Evolutionary conservation across 2,888 invertebrate species (phyloP), one percentile per base, ranked within the genome.

Genomic region (Endotricha flammealis): DNA sequence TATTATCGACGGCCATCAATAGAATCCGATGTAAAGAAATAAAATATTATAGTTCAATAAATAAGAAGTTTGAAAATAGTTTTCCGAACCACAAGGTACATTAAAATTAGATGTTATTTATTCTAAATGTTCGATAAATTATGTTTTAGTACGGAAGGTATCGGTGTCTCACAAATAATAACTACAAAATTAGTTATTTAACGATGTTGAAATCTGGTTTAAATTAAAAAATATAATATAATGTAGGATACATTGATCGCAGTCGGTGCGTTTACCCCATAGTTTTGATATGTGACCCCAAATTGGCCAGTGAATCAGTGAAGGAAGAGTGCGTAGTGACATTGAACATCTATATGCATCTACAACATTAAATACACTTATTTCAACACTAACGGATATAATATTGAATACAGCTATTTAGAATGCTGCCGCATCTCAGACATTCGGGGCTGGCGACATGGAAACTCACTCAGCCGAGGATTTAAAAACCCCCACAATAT

Each of bases 321-420:
- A 53, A 54, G 50, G 53, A 59, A 64, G 56, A 68, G 67, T 73
- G 71, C 68, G 53, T 53, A 67, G 53, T 62, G 56, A 68, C 60
- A 64, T 48, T 51, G 54, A 64, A 59, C 53, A 66, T 51, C 64
- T 69, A 74, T 58, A 73, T 67, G 58, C 68, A 63, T 51, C 75
- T 79, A 81, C 75, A 57, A 81, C 79, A 80, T 52, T 65, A 63
- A 81, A 63, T 68, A 76, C 56, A 73, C 55, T 56, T 58, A 69
- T 32, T 20, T 14, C 16, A 7, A 10, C 12, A 30, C 20, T 35
- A 25, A 37, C 35, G 13, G 32, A 11, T 25, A 33, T 17, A 27
- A 20, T n/a, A 20, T 20, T 12, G 14, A 25, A 25, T 32, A 32
- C 24, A 24, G 23, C 8, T 31, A 31, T 31, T 6, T 32, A 5